A percentile compares a stretch with the other conserved stretches of the same genome.
Conservation (phyloP, 2,888 invertebrate genomes). For the Cephus spinipes region DNA sequence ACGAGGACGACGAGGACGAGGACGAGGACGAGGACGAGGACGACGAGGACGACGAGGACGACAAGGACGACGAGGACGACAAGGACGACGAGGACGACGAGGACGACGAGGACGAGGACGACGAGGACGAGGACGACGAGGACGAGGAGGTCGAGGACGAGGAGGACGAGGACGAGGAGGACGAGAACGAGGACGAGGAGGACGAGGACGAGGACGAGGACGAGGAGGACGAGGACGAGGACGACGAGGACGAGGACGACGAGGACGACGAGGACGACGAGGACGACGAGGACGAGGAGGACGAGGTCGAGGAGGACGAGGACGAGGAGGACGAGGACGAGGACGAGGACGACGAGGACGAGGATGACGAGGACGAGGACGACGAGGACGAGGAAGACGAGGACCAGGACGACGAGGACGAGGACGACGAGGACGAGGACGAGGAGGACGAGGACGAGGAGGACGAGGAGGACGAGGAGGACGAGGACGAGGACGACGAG, state of each 20-base stretch:
- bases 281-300: too few relatives aligned
- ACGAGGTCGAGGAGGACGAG: too few relatives aligned
- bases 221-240: too few relatives aligned
- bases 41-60: neutral
- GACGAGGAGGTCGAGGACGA: neutral
- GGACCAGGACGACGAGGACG: conserved; percentile 6
- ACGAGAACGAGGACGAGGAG: too few relatives aligned
- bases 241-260: too few relatives aligned
- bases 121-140: conserved; percentile 6
- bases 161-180: conserved; percentile 3
- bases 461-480: neutral
- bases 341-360: too few relatives aligned
- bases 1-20: conserved; percentile 1
- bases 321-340: too few relatives aligned
- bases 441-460: conserved; percentile 1
- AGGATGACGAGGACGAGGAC: too few relatives aligned
- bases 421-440: conserved; percentile 8
- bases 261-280: too few relatives aligned
- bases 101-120: neutral
- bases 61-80: too few relatives aligned
- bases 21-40: neutral
- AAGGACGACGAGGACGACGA: too few relatives aligned
- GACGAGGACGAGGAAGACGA: conserved; percentile 2
- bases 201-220: too few relatives aligned
- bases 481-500: neutral